These are phyloP conservation scores for Patella pellucida DNA, from an alignment of 2,888 invertebrate genomes.

Conservation along the genomic window DNA sequence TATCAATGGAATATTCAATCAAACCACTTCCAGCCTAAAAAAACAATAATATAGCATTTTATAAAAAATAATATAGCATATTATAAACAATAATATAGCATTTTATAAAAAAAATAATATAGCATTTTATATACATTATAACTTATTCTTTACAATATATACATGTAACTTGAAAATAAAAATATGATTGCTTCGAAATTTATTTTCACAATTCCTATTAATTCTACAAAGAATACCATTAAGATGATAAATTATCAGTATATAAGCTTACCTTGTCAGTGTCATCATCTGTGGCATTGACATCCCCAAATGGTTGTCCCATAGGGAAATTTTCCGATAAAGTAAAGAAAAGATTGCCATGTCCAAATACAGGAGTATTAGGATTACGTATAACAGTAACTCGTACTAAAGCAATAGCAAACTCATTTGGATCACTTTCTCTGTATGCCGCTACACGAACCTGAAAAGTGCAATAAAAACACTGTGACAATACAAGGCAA, in stretches of 20 bases:
- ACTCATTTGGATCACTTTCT: conserved; percentile 31
- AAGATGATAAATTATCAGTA: neutral
- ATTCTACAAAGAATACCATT: neutral
- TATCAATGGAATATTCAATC: conserved; percentile 47
- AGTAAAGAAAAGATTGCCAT: conserved; percentile 40
- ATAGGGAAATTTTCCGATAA: conserved; percentile 51
- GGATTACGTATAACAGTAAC: conserved; percentile 59
- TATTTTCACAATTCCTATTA: neutral
- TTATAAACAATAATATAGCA: too few species aligned
- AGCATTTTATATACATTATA: too few species aligned
- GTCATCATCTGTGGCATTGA: conserved; percentile 62
- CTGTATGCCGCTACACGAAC: conserved; percentile 39
- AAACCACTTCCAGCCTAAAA: neutral
- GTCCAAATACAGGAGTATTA: conserved; percentile 75
- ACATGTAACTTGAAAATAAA: too few species aligned
- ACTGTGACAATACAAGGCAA: too few species aligned
- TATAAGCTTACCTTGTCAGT: conserved; percentile 49
- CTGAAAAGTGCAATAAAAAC: neutral
- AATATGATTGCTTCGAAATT: too few species aligned
- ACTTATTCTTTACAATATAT: too few species aligned
- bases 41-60: too few species aligned
- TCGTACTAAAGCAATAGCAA: conserved; percentile 45
- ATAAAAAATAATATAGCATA: too few species aligned
- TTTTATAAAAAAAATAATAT: too few species aligned
- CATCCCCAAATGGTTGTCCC: conserved; percentile 46